Conservation (phyloP, 1,140 invertebrate species). For the Nephotettix cincticeps region DNA sequence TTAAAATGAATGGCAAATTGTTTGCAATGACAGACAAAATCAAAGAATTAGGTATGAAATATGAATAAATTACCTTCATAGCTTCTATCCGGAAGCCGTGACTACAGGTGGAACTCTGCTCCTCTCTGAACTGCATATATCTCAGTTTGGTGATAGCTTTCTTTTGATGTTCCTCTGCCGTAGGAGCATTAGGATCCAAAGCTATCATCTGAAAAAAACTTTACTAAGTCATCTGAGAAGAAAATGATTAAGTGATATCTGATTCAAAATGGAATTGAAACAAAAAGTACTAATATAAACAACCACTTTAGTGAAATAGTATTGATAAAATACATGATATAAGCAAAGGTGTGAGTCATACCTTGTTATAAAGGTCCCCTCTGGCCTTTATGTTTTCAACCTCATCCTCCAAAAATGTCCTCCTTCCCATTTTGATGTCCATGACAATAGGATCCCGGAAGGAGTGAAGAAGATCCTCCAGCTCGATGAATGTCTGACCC, state of each 20-base stretch:
- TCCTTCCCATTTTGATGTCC: slow-evolving; percentile 90
- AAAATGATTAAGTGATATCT: too few species aligned
- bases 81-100: slow-evolving; percentile 96
- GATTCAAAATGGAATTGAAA: too few species aligned
- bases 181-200: slow-evolving; percentile 84
- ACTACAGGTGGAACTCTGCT: slow-evolving; percentile 87
- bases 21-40: too few species aligned
- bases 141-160: slow-evolving; percentile 88
- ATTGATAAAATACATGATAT: not conserved
- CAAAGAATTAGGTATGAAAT: slow-evolving; percentile 20
- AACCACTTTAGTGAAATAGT: not conserved
- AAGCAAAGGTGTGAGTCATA: slow-evolving; percentile 32
- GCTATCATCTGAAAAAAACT: slow-evolving; percentile 75
- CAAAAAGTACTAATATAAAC: too few species aligned
- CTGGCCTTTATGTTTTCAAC: slow-evolving; percentile 80
- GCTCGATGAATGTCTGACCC: slow-evolving; percentile 85
- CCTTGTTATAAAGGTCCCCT: slow-evolving; percentile 78
- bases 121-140: slow-evolving; percentile 94
- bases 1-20: too few species aligned
- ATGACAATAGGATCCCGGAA: slow-evolving; percentile 86
- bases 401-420: slow-evolving; percentile 93
- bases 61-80: slow-evolving; percentile 69
- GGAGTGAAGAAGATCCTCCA: slow-evolving; percentile 83
- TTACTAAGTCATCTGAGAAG: too few species aligned
- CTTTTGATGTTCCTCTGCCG: slow-evolving; percentile 70